Evolutionary conservation across 2,113 vertebrate genomes (phyloP), one percentile per base, ranked within the genome.

Genomic region (Gobiocypris rarus): DNA sequence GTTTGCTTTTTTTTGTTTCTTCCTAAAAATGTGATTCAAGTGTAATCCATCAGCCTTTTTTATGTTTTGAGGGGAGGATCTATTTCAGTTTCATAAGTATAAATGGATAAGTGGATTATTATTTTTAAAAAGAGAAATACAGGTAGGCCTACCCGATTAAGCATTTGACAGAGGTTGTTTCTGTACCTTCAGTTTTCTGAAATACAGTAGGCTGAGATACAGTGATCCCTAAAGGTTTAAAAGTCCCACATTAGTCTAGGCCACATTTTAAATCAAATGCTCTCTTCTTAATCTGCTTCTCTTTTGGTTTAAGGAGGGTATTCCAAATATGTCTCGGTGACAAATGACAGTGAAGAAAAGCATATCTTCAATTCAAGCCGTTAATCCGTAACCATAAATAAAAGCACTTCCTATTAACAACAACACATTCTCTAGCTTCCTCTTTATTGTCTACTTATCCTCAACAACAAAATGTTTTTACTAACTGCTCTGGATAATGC

Each of bases 261-360:
- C 19, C 9, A 3, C 65, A 41, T 73, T 73, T n/a, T 45, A 73
- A 48, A 73, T 24, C 41, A 45, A 73, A 48, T 26, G n/a, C n/a
- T 73, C 34, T 70, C 69, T 45, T 71, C 10, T 45, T 45, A 71
- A 71, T 71, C 69, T 26, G 48, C 70, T 73, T 48, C 11, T 24
- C 75, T 56, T 13, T 76, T 38, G 24, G 52, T 58, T 76, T 45
- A 79, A 41, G 38, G 9, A 79, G 24, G 34, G 34, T 43, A 43
- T 79, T 45, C 14, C n/a, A 80, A 48, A 63, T 13, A 63, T 28
- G n/a, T 26, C 77, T 28, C 9, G 38, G n/a, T 48, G 58, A 78
- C n/a, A 45, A 78, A 78, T 22, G 56, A 78, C 56, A 26, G 54
- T 6, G 58, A 48, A 63, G 76, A 61, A 26, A 58, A 59, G 54